These are phyloP conservation scores for Kradibia gibbosae DNA, from an alignment of 1,140 invertebrate species.

Conservation along the genomic window DNA sequence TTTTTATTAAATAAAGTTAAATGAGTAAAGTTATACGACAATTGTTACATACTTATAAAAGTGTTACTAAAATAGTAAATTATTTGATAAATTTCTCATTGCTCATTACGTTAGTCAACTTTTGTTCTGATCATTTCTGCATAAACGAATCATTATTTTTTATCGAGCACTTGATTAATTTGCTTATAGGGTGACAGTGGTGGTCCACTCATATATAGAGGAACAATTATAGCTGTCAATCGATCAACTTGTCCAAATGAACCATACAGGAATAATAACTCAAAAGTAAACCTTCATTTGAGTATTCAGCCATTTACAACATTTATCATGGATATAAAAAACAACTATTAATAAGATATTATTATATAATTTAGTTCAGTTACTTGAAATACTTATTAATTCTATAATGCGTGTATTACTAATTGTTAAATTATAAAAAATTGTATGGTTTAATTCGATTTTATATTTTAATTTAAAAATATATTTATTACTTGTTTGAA, in stretches of 20 bases:
- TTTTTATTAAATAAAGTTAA: too few relatives aligned
- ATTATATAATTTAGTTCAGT: too few relatives aligned
- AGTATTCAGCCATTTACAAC: neutral
- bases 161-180: neutral
- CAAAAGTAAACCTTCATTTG: neutral
- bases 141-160: too few relatives aligned
- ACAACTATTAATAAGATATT: neutral
- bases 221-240: neutral
- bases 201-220: slow-evolving; percentile 1
- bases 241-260: neutral
- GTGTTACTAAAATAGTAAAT: too few relatives aligned
- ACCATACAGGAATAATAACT: neutral
- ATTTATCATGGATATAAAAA: neutral
- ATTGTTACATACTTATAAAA: too few relatives aligned
- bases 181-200: neutral
- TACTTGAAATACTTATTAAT: too few relatives aligned
- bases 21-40: too few relatives aligned
- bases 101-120: neutral
- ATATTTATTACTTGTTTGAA: too few relatives aligned
- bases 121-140: neutral
- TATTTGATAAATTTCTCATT: neutral
- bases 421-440: too few relatives aligned
- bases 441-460: too few relatives aligned
- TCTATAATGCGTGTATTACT: too few relatives aligned
- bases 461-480: too few relatives aligned